Evolutionary conservation across 2,113 vertebrate species (phyloP).

Genomic region (Pollimyrus isidori): DNA sequence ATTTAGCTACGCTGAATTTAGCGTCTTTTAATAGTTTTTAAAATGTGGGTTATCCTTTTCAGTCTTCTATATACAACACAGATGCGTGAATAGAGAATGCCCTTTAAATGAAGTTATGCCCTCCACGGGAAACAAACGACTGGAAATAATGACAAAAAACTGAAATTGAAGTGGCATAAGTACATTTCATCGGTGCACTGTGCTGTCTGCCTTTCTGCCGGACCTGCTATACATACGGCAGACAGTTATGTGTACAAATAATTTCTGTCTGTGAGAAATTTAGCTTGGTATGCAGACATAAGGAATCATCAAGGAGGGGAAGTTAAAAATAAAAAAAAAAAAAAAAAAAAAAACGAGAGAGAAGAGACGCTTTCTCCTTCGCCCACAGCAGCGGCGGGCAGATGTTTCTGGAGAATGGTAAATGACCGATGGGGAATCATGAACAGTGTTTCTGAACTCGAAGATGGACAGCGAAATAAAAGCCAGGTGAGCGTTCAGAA

Average conservation of each 20-base stretch:
- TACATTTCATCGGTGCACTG: neutral
- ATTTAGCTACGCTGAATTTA: neutral
- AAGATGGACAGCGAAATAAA: constrained; percentile 69
- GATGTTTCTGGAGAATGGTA: constrained; percentile 60
- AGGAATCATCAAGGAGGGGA: neutral
- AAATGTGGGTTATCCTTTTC: neutral
- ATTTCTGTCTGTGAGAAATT: neutral
- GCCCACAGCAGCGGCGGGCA: constrained; percentile 44
- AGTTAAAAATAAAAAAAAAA: neutral
- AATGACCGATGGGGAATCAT: constrained; percentile 69
- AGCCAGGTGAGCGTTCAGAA: constrained; percentile 56
- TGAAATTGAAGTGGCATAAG: neutral
- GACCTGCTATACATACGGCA: neutral
- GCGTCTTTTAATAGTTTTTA: neutral
- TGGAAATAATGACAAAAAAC: neutral
- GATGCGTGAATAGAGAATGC: neutral
- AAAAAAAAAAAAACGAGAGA: neutral
- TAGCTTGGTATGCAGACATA: neutral
- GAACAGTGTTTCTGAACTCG: constrained; percentile 73
- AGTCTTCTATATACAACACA: neutral
- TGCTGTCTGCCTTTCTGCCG: neutral
- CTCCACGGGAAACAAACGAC: neutral
- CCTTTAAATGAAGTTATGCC: neutral
- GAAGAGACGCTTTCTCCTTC: constrained; percentile 16
- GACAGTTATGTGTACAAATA: neutral